Evolutionary conservation across 2,797 vertebrate genomes (phyloP), one percentile per base, ranked within the genome.

Genomic region (Rousettus madagascariensis): DNA sequence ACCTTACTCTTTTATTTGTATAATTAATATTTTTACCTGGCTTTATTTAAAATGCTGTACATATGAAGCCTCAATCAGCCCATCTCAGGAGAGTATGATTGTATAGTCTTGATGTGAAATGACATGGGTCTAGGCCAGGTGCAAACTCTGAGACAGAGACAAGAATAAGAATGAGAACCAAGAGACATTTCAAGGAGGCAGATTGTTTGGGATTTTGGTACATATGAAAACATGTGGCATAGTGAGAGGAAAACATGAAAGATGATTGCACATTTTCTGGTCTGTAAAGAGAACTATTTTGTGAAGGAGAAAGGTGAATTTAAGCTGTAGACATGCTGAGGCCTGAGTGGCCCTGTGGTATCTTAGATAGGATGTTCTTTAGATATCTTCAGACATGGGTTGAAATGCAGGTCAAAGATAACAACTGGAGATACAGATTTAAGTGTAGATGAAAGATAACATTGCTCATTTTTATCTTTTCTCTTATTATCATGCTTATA

Each of bases 381-480:
- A 94, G 26, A 33, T 26, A 30, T 65, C 20, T 92, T 86, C 11
- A 78, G 68, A 79, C 43, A 30, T 26, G 38, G 13, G 9, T 66
- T 93, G 59, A 89, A 95, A 71, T 78, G 49, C 28, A 94, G 26
- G 55, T 87, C 65, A 95, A 49, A 82, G 75, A 82, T 95, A 72
- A 74, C 2, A 41, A 49, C 5, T 65, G 10, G 36, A 89, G 26
- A 43, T 6, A 9, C 0, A 72, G 78, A 69, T 63, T 86, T 75
- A 80, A 89, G 33, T 43, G 8, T 33, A 68, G 51, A 11, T 85
- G 65, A 53, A 84, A 63, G 12, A 86, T 19, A 68, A 43, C 9
- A 43, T 33, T 8, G 6, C 8, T 66, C 24, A 22, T 72, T 15
- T 20, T 84, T 90, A 87, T 61, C 28, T 65, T 75, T 49, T 78